phyloP scores from a whole-genome alignment of 2,797 vertebrate species.

The Gouania willdenowi region DNA sequence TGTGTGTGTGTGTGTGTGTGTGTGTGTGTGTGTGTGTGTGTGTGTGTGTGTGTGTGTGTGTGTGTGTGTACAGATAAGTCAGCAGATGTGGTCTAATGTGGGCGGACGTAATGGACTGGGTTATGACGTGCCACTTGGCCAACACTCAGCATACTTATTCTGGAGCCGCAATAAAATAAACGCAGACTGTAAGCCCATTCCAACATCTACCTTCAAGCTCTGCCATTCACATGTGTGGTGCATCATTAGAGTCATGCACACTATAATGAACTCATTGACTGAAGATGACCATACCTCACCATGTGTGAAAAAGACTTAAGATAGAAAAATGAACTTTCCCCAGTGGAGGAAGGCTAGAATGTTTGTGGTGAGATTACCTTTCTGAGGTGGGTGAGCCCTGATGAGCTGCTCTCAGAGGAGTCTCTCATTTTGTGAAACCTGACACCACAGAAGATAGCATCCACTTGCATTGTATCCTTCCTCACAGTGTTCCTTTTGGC shows the following conservation, averaged over 20 bases:
- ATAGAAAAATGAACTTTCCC: too few relatives aligned
- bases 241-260: too few relatives aligned
- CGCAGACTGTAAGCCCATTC: slow-evolving; percentile 17
- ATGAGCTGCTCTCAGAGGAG: slow-evolving; percentile 59
- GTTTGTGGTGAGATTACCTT: slow-evolving; percentile 57
- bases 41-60: background rate
- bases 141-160: slow-evolving; percentile 16
- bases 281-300: too few relatives aligned
- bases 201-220: too few relatives aligned
- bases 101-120: slow-evolving; percentile 27
- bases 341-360: too few relatives aligned
- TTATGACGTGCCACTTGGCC: slow-evolving; percentile 29
- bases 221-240: too few relatives aligned
- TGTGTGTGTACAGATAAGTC: slow-evolving; percentile 16
- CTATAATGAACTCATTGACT: too few relatives aligned
- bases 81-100: slow-evolving; percentile 21
- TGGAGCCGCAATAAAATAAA: slow-evolving; percentile 35
- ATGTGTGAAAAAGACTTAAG: background rate
- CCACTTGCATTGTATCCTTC: slow-evolving; percentile 76
- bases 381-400: slow-evolving; percentile 72
- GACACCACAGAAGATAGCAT: slow-evolving; percentile 71
- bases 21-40: too few relatives aligned
- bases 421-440: slow-evolving; percentile 78
- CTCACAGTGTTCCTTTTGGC: slow-evolving; percentile 37
- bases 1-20: too few relatives aligned